A percentile compares a stretch with the other conserved stretches of the same genome.
These are phyloP conservation scores for Ornithoptera priamus DNA, from an alignment of 2,888 invertebrate species.

Conservation along the genomic window DNA sequence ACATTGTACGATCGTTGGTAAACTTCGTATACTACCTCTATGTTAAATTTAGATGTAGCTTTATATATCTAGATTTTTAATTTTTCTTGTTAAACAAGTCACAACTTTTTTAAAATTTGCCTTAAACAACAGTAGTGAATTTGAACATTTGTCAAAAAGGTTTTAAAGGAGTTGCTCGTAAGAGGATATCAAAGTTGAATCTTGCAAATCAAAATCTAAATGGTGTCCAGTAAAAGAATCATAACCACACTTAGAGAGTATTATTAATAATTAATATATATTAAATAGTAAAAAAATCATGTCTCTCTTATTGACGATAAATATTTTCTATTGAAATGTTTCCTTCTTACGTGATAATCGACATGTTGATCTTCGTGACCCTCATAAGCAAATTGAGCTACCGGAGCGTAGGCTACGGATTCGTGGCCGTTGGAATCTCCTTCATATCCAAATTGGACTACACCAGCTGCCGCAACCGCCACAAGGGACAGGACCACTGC, in stretches of 20 bases:
- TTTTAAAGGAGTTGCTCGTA: no score
- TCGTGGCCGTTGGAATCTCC: constrained; percentile 68
- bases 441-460: constrained; percentile 59
- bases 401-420: constrained; percentile 63
- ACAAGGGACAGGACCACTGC: constrained; percentile 68
- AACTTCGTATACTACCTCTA: background rate
- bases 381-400: constrained; percentile 54
- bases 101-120: no score
- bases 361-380: constrained; percentile 70
- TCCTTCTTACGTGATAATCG: constrained; percentile 67
- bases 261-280: background rate
- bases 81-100: no score
- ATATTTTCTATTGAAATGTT: background rate
- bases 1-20: constrained; percentile 48
- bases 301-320: background rate
- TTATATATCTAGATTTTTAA: no score
- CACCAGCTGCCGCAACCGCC: constrained; percentile 67
- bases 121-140: no score
- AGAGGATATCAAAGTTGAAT: no score
- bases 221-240: no score
- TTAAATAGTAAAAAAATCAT: no score
- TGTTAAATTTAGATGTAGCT: background rate
- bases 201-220: no score
- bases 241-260: no score
- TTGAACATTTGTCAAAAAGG: no score